Evolutionary conservation across 2,797 vertebrate genomes (phyloP).

Genomic region (Thunnus albacares): DNA sequence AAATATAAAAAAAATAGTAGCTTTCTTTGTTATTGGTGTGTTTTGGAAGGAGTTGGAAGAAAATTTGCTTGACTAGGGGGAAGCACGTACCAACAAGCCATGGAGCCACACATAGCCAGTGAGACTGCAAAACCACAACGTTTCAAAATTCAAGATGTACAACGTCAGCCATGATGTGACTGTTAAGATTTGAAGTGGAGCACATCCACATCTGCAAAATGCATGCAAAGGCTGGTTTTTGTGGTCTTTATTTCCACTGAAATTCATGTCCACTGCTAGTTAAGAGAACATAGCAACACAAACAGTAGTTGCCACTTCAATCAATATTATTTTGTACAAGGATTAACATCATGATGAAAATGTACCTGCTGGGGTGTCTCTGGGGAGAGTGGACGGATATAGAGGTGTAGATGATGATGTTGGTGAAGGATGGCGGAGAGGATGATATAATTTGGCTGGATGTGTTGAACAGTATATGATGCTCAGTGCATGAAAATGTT

Average conservation of each 20-base stretch:
- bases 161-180: not conserved
- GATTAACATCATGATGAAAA: not conserved
- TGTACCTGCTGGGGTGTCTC: not conserved
- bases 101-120: not conserved
- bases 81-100: not conserved
- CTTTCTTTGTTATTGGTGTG: not conserved
- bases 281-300: conserved; percentile 6
- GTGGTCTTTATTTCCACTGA: not conserved
- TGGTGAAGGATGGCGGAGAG: not conserved
- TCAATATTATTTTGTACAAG: not conserved
- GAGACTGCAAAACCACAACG: not conserved
- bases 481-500: not conserved
- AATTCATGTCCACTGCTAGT: not conserved
- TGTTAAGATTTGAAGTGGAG: not conserved
- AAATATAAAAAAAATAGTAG: not conserved
- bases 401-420: not conserved
- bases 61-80: not conserved
- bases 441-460: not conserved
- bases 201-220: not conserved
- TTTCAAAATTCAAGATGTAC: not conserved
- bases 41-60: not conserved
- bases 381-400: not conserved
- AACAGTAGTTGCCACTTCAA: not conserved
- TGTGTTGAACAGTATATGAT: conserved; percentile 4
- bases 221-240: not conserved